Evolutionary conservation across 2,797 vertebrate species (phyloP), one percentile per base, ranked within the genome.

Genomic region (Sciurus carolinensis): DNA sequence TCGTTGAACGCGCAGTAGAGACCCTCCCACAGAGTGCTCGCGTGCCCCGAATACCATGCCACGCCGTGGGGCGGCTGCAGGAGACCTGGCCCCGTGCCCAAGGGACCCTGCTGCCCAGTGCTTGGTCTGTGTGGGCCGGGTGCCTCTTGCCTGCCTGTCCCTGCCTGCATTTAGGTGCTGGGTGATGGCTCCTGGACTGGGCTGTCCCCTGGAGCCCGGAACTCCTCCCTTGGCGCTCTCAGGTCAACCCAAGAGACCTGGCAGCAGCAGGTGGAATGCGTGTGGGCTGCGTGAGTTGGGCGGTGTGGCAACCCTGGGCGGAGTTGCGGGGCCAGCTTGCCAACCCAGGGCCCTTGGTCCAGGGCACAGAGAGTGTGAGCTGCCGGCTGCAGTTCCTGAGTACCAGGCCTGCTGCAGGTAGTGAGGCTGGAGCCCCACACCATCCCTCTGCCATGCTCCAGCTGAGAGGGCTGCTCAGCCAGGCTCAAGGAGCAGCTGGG

Each of bases 281-380:
- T 95, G 87, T 83, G 94, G 97, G 97, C 91, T 82, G 71, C 1
- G n/a, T 1, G 30, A 71, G 36, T 39, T 36, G 86, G 64, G 44
- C 26, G 13, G 59, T 0, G 0, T 7, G 36, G 80, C 30, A 26
- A 50, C 9, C 71, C 4, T 57, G 0, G 52, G 12, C 30, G 26
- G 11, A 7, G 39, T 67, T 4, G 4, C 4, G 82, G 39, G 76
- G 15, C 59, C 12, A 0, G 64, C 0, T 44, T 52, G 44, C 54
- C 64, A 24, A 17, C 12, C 8, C 15, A 1, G 20, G 12, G 30
- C 59, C 42, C 13, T 50, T 7, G 85, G 66, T 42, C 54, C 9
- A 36, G 72, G 66, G 47, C 54, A 1, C 0, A 2, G 1, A 14
- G 73, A 50, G 4, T 6, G 42, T 44, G 54, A 5, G 22, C 71